phyloP scores from a whole-genome alignment of 2,888 invertebrate species.

The Dermolepida albohirtum region DNA sequence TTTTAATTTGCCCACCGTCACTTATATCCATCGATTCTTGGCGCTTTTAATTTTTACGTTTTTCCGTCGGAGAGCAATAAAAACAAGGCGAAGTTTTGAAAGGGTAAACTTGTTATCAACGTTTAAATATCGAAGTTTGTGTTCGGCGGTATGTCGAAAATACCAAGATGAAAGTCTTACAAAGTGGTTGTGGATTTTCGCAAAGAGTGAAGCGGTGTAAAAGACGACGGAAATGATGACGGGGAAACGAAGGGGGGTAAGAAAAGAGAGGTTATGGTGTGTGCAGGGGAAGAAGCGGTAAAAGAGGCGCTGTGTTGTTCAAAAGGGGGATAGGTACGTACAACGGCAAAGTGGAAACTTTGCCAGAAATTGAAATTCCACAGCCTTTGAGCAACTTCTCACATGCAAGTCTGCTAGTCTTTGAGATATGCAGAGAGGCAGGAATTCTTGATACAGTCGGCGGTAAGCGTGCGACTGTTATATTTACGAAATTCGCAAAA shows the following conservation, averaged over 20 bases:
- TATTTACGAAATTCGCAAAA: slow-evolving; percentile 22
- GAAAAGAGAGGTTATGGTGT: slow-evolving; percentile 8
- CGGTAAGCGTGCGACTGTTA: slow-evolving; percentile 18
- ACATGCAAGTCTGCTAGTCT: slow-evolving; percentile 52
- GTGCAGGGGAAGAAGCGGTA: background rate
- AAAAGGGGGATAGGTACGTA: slow-evolving; percentile 50
- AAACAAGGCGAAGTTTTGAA: slow-evolving; percentile 14
- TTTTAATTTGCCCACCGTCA: no score
- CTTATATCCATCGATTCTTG: background rate
- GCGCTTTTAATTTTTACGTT: slow-evolving; percentile 10
- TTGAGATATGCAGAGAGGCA: slow-evolving; percentile 50
- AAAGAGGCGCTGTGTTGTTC: background rate
- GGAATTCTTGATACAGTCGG: slow-evolving; percentile 30
- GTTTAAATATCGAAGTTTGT: slow-evolving; percentile 50
- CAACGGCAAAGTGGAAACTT: slow-evolving; percentile 56
- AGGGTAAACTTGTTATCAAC: slow-evolving; percentile 48
- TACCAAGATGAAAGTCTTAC: slow-evolving; percentile 57
- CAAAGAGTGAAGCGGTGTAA: slow-evolving; percentile 16
- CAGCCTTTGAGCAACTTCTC: slow-evolving; percentile 56
- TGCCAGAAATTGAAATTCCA: slow-evolving; percentile 61
- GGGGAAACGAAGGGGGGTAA: background rate
- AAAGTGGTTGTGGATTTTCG: slow-evolving; percentile 56
- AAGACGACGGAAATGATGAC: slow-evolving; percentile 15
- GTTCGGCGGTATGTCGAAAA: slow-evolving; percentile 55
- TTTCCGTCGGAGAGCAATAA: slow-evolving; percentile 24